Base-by-base conservation (phyloP, 2,797 vertebrate species). In the Eulemur rubriventer region DNA sequence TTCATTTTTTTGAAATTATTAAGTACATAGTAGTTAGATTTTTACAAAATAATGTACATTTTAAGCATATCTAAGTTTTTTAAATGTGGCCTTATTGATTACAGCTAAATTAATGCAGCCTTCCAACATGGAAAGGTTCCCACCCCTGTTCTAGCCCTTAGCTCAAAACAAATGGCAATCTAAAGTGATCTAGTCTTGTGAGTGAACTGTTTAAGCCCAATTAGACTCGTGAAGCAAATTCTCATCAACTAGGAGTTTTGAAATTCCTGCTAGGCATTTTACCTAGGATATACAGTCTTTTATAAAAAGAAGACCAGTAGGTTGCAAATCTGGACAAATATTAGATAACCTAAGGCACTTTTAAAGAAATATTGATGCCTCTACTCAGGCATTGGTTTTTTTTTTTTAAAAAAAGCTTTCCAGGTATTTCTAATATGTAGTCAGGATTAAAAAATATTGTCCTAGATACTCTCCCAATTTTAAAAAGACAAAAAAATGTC, bases 221-320 rank as follows among this genome's bases (percentile, higher is more conserved):
- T 73, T 78, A 94, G 63, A 78, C 7, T 16, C 92, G 35, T 67
- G 69, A 92, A 52, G 73, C 30, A 92, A 96, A 95, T 94, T 83
- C 41, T 57, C 55, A 57, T 57, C 24, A 24, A 57, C 55, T 24
- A 57, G 52, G 55, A 57, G 22, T 57, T 57, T 57, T 57, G 22
- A 57, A 57, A 57, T 57, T 57, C 55, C 67, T 88, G 30, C 38
- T 75, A 89, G 81, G 28, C 52, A 4, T 78, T 96, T 93, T 73
- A 76, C 10, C 7, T 57, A 75, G 48, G 20, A 24, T 22, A 69
- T 35, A 69, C 4, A 61, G 38, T 87, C n/a, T 94, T 18, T 81
- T 65, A 80, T 16, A 76, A 80, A 11, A 20, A 13, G 72, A 79
- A 86, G 33, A 76, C 72, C 65, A 91, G 28, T 78, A 88, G 41